Evolutionary conservation across 2,797 vertebrate genomes (phyloP).

Genomic region (Phoebastria nigripes): DNA sequence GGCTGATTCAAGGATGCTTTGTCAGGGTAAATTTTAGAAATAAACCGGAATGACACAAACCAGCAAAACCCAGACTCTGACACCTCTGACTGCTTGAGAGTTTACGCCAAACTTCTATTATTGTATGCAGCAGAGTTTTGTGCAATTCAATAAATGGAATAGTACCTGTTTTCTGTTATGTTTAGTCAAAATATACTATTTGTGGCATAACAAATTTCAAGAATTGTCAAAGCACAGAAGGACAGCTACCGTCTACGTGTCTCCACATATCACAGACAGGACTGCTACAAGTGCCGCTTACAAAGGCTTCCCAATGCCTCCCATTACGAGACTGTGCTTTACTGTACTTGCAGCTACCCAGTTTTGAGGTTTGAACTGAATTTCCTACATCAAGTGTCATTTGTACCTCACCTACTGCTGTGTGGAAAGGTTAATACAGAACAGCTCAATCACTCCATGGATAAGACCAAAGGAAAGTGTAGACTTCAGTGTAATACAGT

Average conservation of each 20-base stretch:
- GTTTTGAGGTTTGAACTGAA: not conserved
- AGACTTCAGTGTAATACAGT: not conserved
- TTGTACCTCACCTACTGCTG: rapidly evolving
- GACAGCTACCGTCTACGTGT: not conserved
- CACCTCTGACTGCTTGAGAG: not conserved
- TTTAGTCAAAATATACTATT: not conserved
- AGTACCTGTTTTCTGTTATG: not conserved
- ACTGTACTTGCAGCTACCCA: not conserved
- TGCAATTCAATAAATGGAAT: not conserved
- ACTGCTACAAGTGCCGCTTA: not conserved
- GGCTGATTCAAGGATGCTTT: not conserved
- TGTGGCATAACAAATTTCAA: not conserved
- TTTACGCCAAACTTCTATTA: not conserved
- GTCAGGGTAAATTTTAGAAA: not conserved
- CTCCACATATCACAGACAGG: not conserved
- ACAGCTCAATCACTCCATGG: not conserved
- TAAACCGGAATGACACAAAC: not conserved
- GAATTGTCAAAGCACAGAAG: not conserved
- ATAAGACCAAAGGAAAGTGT: not conserved
- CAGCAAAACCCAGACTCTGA: not conserved
- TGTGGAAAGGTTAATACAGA: not conserved
- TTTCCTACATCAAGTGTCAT: not conserved
- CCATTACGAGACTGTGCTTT: not conserved
- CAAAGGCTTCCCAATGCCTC: not conserved
- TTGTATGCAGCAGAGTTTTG: not conserved